These are phyloP conservation scores for Scomber japonicus DNA, from an alignment of 2,113 vertebrate genomes.

Conservation along the genomic window DNA sequence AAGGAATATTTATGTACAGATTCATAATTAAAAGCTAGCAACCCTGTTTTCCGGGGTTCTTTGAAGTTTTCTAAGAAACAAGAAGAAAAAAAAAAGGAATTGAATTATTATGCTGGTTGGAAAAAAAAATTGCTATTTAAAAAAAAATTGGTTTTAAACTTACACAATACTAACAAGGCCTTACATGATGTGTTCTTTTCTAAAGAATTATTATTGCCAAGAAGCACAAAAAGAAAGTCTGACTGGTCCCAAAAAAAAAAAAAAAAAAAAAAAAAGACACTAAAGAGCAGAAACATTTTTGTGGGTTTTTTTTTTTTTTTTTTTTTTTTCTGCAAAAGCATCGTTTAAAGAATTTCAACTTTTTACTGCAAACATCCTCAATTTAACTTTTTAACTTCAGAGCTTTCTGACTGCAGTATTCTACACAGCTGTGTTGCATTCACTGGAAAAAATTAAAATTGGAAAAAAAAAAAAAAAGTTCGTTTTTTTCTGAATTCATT, in stretches of 20 bases:
- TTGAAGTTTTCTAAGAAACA: conserved; percentile 82
- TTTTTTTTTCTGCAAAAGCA: conserved; percentile 31
- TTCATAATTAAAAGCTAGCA: conserved; percentile 77
- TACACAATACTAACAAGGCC: conserved; percentile 77
- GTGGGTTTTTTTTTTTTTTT: too few relatives aligned
- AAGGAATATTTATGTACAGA: conserved; percentile 87
- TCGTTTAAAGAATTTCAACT: conserved; percentile 11
- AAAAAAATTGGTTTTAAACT: conserved; percentile 84
- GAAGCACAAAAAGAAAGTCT: conserved; percentile 79
- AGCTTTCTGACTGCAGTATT: not conserved
- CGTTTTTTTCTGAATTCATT: too few relatives aligned
- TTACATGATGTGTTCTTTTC: conserved; percentile 77
- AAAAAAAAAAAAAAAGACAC: too few relatives aligned
- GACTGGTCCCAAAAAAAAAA: conserved; percentile 51
- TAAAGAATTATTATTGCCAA: conserved; percentile 68
- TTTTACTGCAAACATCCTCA: conserved; percentile 8
- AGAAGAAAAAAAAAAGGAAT: conserved; percentile 63
- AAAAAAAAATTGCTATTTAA: conserved; percentile 67
- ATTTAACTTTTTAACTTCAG: not conserved
- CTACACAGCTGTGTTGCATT: too few relatives aligned
- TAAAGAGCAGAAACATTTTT: too few relatives aligned
- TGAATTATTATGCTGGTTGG: conserved; percentile 60
- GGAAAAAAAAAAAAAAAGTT: too few relatives aligned
- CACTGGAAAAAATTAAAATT: too few relatives aligned
- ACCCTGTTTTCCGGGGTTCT: conserved; percentile 83